Conservation (phyloP, 2,888 invertebrate genomes). For the Balanococcus diminutus region DNA sequence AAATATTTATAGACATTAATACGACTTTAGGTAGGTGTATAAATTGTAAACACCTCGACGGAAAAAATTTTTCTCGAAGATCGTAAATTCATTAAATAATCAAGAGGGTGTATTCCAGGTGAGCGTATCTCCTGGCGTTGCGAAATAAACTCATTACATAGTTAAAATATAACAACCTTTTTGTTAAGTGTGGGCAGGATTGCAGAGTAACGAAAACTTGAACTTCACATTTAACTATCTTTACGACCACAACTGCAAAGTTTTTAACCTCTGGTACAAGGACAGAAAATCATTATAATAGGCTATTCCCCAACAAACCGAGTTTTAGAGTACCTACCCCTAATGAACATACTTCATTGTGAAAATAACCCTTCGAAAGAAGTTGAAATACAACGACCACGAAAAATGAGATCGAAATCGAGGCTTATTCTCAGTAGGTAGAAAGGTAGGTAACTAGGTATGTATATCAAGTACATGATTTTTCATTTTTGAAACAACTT, state of each 20-base stretch:
- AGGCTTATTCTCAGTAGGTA: too few species aligned
- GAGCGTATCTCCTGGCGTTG: not conserved
- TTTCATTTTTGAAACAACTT: not conserved
- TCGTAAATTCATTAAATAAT: not conserved
- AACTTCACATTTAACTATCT: too few species aligned
- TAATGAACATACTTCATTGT: not conserved
- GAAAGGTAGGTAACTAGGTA: too few species aligned
- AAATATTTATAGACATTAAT: too few species aligned
- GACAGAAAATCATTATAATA: not conserved
- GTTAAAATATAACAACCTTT: not conserved
- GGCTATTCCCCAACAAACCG: not conserved
- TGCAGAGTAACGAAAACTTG: not conserved
- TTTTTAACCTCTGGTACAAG: not conserved
- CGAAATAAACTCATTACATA: not conserved
- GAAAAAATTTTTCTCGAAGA: not conserved
- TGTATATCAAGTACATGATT: too few species aligned
- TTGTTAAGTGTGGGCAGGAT: not conserved
- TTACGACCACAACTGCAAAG: not conserved
- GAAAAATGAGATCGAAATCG: not conserved
- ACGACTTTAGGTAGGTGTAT: too few species aligned
- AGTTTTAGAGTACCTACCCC: not conserved
- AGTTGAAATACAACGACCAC: not conserved
- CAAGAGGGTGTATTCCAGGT: not conserved
- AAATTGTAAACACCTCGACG: not conserved
- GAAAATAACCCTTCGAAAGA: not conserved